Conservation (phyloP, 2,797 vertebrate species). For the Siniperca scherzeri region DNA sequence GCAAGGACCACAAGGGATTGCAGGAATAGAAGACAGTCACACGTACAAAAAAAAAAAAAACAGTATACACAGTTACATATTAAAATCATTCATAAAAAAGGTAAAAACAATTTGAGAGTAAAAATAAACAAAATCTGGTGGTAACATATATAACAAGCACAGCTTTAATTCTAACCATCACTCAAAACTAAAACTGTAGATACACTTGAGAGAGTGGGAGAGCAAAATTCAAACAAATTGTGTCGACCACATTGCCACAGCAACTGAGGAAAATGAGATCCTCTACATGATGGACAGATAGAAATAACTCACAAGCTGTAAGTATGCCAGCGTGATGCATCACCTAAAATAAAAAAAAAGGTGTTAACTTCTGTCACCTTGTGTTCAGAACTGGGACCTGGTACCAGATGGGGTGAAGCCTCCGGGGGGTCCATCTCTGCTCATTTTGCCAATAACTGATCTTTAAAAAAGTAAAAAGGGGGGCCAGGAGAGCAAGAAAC, state of each 20-base stretch:
- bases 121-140: not conserved
- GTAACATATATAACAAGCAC: not conserved
- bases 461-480: not conserved
- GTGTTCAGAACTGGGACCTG: conserved; percentile 2
- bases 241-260: not conserved
- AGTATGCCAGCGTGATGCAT: not conserved
- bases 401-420: not conserved
- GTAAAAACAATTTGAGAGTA: too few species aligned
- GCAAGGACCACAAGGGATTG: not conserved
- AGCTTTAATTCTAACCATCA: not conserved
- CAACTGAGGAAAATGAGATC: not conserved
- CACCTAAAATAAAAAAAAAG: not conserved
- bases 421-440: not conserved
- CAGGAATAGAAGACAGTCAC: not conserved
- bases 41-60: not conserved
- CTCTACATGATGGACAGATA: not conserved
- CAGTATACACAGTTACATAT: not conserved
- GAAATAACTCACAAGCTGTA: conserved; percentile 7
- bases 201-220: not conserved
- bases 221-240: not conserved
- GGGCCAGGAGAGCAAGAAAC: not conserved
- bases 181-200: not conserved
- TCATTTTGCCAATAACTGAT: conserved; percentile 19
- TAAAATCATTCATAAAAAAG: not conserved
- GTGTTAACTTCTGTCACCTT: conserved; percentile 30